Conservation (phyloP, 2,113 vertebrate species). For the Lampris incognitus region DNA sequence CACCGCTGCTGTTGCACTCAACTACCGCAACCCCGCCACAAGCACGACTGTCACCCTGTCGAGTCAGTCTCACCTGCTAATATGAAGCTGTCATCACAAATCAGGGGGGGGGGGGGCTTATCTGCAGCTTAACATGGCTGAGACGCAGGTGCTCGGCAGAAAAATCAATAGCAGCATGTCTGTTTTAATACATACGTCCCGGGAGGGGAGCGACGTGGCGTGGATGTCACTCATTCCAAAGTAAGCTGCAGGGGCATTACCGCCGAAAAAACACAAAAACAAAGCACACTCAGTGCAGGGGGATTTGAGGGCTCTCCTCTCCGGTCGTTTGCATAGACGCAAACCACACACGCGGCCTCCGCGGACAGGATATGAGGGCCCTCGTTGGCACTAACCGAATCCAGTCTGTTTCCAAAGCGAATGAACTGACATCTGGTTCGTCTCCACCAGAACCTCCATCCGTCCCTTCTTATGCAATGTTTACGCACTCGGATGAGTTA, state of each 20-base stretch:
- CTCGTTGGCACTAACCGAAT: slow-evolving; percentile 44
- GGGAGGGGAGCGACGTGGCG: neutral
- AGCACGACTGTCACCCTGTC: neutral
- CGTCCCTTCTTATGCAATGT: slow-evolving; percentile 59
- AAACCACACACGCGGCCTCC: slow-evolving; percentile 9
- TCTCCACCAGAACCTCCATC: slow-evolving; percentile 48
- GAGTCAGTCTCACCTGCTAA: slow-evolving; percentile 5
- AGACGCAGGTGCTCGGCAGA: slow-evolving; percentile 7
- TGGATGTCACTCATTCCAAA: slow-evolving; percentile 6
- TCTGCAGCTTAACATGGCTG: neutral
- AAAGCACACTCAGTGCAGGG: slow-evolving; percentile 23
- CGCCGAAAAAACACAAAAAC: slow-evolving; percentile 29
- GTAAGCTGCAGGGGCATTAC: slow-evolving; percentile 4
- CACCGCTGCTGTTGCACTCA: neutral
- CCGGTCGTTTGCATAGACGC: slow-evolving; percentile 17
- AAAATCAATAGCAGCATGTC: neutral
- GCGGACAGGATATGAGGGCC: slow-evolving; percentile 33
- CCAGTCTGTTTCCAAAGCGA: slow-evolving; percentile 50
- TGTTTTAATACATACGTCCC: slow-evolving; percentile 3
- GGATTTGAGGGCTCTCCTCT: slow-evolving; percentile 25
- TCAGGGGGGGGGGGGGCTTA: neutral
- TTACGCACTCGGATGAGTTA: slow-evolving; percentile 48
- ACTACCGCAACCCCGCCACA: neutral
- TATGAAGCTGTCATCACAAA: neutral
- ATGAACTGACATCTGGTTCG: slow-evolving; percentile 62